Evolutionary conservation across 2,797 vertebrate species (phyloP).

Genomic region (Myotis planiceps): DNA sequence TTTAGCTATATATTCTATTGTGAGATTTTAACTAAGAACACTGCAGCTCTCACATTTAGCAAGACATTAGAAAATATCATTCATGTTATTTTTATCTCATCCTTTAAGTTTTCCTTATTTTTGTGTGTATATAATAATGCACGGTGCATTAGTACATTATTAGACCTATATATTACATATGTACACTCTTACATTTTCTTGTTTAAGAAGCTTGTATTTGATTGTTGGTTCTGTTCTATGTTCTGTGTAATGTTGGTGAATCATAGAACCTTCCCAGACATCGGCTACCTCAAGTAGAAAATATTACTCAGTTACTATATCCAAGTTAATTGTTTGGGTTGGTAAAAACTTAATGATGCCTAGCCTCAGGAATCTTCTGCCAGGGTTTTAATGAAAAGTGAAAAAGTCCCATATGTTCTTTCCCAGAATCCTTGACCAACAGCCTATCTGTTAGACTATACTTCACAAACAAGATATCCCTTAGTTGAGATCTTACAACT

Average conservation of each 20-base stretch:
- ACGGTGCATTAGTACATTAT: neutral
- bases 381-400: constrained; percentile 53
- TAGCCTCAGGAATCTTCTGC: constrained; percentile 30
- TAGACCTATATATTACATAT: neutral
- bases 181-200: neutral
- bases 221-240: neutral
- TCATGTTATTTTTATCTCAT: neutral
- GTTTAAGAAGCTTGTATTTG: neutral
- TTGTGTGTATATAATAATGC: neutral
- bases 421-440: constrained; percentile 4
- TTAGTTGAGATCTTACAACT: neutral
- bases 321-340: constrained; percentile 53
- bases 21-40: neutral
- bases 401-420: neutral
- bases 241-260: neutral
- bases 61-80: neutral
- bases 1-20: neutral
- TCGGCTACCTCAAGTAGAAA: constrained; percentile 19
- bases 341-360: constrained; percentile 51
- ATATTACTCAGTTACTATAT: constrained; percentile 32
- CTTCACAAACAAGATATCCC: neutral
- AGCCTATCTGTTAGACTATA: neutral
- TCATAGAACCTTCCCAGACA: neutral
- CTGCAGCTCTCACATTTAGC: neutral
- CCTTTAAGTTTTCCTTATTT: neutral